phyloP scores from a whole-genome alignment of 2,888 invertebrate genomes.

The Epicampocera succincta region DNA sequence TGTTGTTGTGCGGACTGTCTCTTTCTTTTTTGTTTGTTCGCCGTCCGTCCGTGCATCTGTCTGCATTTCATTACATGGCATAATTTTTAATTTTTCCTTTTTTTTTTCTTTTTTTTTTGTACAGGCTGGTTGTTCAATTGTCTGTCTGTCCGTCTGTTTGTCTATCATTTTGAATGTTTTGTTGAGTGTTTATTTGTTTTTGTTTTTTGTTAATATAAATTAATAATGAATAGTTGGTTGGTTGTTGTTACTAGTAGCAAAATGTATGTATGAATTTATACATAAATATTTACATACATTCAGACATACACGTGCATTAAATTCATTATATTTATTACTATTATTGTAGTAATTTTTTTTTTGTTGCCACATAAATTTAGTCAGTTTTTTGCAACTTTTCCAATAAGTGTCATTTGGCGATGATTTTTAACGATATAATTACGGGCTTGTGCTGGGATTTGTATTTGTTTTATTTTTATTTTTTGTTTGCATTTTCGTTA shows the following conservation, averaged over 20 bases:
- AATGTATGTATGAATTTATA: not conserved
- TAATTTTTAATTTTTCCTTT: constrained; percentile 51
- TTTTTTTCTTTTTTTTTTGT: too few species aligned
- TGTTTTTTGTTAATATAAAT: constrained; percentile 35
- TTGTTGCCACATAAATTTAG: constrained; percentile 6
- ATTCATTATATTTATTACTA: constrained; percentile 44
- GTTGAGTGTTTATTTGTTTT: constrained; percentile 36
- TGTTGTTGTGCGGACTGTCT: constrained; percentile 21
- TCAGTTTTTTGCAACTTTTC: not conserved
- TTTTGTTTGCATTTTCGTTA: constrained; percentile 7
- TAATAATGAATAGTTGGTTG: constrained; percentile 38
- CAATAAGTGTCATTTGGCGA: constrained; percentile 59
- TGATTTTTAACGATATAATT: constrained; percentile 67
- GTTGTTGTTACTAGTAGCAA: constrained; percentile 28
- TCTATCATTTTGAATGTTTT: constrained; percentile 28
- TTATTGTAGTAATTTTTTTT: not conserved
- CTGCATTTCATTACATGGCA: constrained; percentile 66
- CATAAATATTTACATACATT: constrained; percentile 25
- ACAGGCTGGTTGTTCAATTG: constrained; percentile 19
- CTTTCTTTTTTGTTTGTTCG: not conserved
- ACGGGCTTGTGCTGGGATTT: constrained; percentile 29
- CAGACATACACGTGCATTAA: constrained; percentile 31
- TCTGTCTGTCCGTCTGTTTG: constrained; percentile 21
- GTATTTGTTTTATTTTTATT: not conserved
- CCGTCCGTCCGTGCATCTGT: constrained; percentile 36